These are phyloP conservation scores for Stichodactyla mertensii DNA, from an alignment of 64 coral and sea anemone species.

Conservation along the genomic window DNA sequence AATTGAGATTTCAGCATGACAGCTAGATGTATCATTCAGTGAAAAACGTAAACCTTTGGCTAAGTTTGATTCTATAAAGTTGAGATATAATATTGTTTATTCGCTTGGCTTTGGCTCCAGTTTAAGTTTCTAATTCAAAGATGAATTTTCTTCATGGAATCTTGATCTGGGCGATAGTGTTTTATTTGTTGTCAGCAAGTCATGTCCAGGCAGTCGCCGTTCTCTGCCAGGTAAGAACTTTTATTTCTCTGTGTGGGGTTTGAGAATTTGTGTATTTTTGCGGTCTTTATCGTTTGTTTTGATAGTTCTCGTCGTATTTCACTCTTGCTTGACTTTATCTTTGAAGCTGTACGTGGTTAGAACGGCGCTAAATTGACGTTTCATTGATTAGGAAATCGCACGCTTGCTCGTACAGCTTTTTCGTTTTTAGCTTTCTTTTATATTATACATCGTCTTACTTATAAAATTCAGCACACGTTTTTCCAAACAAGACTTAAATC, in stretches of 20 bases:
- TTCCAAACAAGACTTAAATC: too few relatives aligned
- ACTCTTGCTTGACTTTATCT: too few relatives aligned
- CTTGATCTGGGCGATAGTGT: not conserved
- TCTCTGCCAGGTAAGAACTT: not conserved
- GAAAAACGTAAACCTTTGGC: not conserved
- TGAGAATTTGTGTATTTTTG: not conserved
- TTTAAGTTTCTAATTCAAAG: not conserved
- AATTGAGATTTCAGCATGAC: not conserved
- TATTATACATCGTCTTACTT: too few relatives aligned
- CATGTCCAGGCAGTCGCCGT: not conserved
- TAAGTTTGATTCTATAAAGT: not conserved
- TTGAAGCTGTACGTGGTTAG: too few relatives aligned
- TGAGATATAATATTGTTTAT: not conserved
- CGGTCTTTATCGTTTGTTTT: not conserved
- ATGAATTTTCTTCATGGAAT: not conserved
- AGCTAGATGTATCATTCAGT: not conserved
- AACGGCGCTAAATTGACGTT: too few relatives aligned
- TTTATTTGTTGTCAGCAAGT: not conserved
- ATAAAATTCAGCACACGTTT: too few relatives aligned
- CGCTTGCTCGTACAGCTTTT: too few relatives aligned
- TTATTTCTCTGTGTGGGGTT: not conserved
- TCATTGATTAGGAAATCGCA: too few relatives aligned
- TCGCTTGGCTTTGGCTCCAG: not conserved
- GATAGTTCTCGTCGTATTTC: too few relatives aligned
- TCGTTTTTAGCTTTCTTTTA: too few relatives aligned